These are phyloP conservation scores for Tetramorium parvispinum DNA, from an alignment of 1,140 invertebrate species.

Conservation along the genomic window DNA sequence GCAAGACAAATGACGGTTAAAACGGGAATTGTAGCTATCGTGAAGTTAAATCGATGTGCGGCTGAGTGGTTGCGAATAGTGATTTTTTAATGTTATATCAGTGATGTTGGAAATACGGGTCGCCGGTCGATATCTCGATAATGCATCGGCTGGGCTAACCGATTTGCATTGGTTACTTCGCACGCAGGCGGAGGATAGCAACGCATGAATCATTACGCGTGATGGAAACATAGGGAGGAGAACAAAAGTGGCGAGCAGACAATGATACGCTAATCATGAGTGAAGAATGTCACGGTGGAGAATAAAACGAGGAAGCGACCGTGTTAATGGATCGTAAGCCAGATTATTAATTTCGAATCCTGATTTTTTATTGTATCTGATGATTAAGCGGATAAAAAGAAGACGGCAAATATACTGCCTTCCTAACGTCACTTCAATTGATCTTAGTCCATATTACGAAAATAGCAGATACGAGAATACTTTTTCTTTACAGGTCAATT, in stretches of 20 bases:
- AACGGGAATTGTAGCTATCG: conserved; percentile 36
- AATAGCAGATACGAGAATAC: not conserved
- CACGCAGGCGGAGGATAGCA: not conserved
- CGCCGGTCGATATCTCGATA: conserved; percentile 6
- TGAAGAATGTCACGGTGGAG: not conserved
- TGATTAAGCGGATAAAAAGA: not conserved
- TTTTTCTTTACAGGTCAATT: not conserved
- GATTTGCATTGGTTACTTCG: conserved; percentile 22
- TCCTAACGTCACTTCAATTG: not conserved
- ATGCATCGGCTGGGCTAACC: conserved; percentile 4
- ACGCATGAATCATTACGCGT: conserved; percentile 19
- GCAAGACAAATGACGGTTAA: conserved; percentile 13
- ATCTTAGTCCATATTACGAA: not conserved
- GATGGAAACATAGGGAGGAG: not conserved
- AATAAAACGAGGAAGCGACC: not conserved
- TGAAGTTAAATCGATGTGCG: conserved; percentile 37
- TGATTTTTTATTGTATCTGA: not conserved
- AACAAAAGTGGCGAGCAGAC: conserved; percentile 7
- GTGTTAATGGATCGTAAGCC: not conserved
- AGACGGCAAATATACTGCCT: not conserved
- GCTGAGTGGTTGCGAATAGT: conserved; percentile 25
- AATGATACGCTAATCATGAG: conserved; percentile 42
- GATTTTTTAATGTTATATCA: conserved; percentile 49
- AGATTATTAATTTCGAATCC: not conserved
- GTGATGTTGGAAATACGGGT: conserved; percentile 37